Evolutionary conservation across 2,888 invertebrate species (phyloP), one percentile per base, ranked within the genome.

Genomic region (Cataglyphis albicans): DNA sequence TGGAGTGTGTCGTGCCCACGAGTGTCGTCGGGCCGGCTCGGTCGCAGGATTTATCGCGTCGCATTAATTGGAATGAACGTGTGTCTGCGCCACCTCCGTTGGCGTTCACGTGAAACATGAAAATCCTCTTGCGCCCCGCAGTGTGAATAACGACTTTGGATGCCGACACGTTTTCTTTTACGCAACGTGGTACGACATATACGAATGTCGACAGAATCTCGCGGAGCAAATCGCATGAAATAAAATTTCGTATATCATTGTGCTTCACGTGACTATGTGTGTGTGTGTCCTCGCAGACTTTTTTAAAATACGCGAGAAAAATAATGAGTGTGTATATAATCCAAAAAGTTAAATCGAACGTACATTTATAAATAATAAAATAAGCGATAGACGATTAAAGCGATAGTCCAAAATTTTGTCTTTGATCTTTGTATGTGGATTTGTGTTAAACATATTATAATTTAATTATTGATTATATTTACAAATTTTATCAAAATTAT

Each of bases 31-130:
- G 25, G 81, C 44, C 80, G 74, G 61, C 73, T 84, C 15, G 52
- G 52, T n/a, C 74, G 70, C 6, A 32, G 65, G 76, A 89, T 86
- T 88, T 87, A 86, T 87, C 82, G 78, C 78, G 57, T 55, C 41
- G 52, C 85, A 81, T 89, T 89, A 89, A 89, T 89, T 89, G 86
- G 74, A 83, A 86, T 83, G 84, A 84, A 87, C 81, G 86, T 70
- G 86, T 70, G 76, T 44, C 68, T 32, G 55, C 55, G 3, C 86
- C 63, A 74, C 83, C 65, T 70, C 67, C 21, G 72, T 44, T 65
- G 64, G 63, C 67, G 81, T 68, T 76, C 84, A 73, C 84, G 59
- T 61, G 87, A 83, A 86, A 89, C 89, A 86, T 76, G 87, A 84
- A 88, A 89, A 89, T 83, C 86, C 90, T 90, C 88, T 90, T 78